Conservation (phyloP, 2,888 invertebrate species). For the Nasonovia ribisnigri region DNA sequence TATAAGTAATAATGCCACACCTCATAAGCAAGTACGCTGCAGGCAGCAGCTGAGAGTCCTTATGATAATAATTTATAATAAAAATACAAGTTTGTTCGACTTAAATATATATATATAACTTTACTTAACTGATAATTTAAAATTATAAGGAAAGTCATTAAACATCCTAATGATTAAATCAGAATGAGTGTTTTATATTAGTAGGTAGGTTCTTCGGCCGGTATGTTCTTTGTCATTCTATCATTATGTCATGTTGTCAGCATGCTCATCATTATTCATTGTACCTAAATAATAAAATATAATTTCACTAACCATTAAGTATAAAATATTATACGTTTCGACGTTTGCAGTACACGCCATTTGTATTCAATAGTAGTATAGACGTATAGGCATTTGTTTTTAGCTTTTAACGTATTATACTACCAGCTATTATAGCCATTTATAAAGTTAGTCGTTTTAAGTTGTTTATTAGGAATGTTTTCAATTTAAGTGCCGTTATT, state of each 20-base stretch:
- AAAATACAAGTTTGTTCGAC: not conserved
- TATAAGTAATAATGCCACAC: not conserved
- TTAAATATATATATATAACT: not conserved
- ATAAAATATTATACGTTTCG: not conserved
- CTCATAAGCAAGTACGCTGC: not conserved
- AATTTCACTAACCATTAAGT: conserved; percentile 11
- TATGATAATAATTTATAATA: not conserved
- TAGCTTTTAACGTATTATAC: not conserved
- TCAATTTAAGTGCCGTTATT: not conserved
- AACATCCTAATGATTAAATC: not conserved
- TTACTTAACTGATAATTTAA: not conserved
- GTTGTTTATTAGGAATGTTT: not conserved
- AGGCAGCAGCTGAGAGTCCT: not conserved
- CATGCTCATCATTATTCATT: conserved; percentile 28
- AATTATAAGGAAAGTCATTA: not conserved
- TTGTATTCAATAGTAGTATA: not conserved
- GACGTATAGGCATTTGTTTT: not conserved
- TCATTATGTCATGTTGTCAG: conserved; percentile 24
- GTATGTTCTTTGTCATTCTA: not conserved
- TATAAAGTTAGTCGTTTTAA: not conserved
- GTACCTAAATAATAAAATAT: not conserved
- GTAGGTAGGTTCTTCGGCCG: not conserved
- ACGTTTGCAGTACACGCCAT: not conserved
- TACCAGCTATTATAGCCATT: not conserved
- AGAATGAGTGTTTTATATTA: not conserved